Percentiles rank a stretch among this genome's conserved stretches.
These are phyloP conservation scores for Amphipyra berbera DNA, from an alignment of 2,888 invertebrate genomes.

Conservation along the genomic window DNA sequence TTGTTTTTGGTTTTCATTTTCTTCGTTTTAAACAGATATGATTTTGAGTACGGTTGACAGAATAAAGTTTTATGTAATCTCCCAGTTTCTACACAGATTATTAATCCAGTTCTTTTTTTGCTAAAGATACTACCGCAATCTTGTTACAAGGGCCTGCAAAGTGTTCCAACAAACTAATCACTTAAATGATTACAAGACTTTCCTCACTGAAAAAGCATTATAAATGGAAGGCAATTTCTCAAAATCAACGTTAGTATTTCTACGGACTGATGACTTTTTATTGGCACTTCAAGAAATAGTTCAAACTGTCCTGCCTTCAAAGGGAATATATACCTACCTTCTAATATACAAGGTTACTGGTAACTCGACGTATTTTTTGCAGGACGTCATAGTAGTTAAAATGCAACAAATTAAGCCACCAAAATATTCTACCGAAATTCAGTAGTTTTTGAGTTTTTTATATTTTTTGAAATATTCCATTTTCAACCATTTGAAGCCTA, in stretches of 20 bases:
- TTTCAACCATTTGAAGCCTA: too few relatives aligned
- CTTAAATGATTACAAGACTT: too few relatives aligned
- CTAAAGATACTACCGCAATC: not conserved
- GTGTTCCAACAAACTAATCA: not conserved
- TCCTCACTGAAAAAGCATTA: not conserved
- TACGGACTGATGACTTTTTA: not conserved
- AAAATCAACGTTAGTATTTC: not conserved
- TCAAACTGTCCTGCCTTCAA: too few relatives aligned
- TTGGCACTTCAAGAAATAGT: not conserved
- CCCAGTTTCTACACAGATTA: constrained; percentile 18
- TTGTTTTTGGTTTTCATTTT: constrained; percentile 19
- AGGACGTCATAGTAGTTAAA: too few relatives aligned
- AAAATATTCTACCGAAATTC: too few relatives aligned
- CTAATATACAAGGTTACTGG: too few relatives aligned
- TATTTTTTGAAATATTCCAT: too few relatives aligned
- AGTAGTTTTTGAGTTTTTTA: too few relatives aligned
- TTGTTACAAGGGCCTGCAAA: not conserved
- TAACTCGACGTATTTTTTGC: too few relatives aligned
- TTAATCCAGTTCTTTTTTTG: constrained; percentile 8
- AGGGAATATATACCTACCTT: too few relatives aligned
- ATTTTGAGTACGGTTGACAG: constrained; percentile 29
- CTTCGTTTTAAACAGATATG: constrained; percentile 15
- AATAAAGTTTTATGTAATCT: constrained; percentile 40
- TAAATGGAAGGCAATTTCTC: not conserved
- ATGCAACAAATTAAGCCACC: too few relatives aligned